Conservation (phyloP, 2,888 invertebrate genomes). For the Clepsis dumicolana region DNA sequence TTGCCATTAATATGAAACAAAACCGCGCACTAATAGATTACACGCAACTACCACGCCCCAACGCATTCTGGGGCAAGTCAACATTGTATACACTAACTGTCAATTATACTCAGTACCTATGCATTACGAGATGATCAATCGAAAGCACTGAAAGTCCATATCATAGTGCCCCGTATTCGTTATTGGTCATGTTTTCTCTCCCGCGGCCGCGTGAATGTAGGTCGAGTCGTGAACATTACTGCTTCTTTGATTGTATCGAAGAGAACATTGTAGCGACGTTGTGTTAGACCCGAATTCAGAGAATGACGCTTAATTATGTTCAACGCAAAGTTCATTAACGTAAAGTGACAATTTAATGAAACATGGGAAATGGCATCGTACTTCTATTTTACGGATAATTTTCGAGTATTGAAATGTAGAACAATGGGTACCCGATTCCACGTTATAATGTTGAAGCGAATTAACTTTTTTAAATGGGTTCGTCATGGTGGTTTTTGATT, state of each 20-base stretch:
- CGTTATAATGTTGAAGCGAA: not conserved
- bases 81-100: slow-evolving; percentile 64
- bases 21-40: slow-evolving; percentile 63
- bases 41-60: slow-evolving; percentile 64
- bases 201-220: slow-evolving; percentile 69
- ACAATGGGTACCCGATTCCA: not conserved
- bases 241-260: slow-evolving; percentile 66
- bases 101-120: slow-evolving; percentile 68
- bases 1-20: slow-evolving; percentile 69
- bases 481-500: not conserved
- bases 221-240: slow-evolving; percentile 69
- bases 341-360: slow-evolving; percentile 11
- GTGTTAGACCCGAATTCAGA: slow-evolving; percentile 50
- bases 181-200: slow-evolving; percentile 68
- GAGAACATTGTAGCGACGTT: slow-evolving; percentile 50
- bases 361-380: slow-evolving; percentile 1
- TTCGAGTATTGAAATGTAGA: not conserved
- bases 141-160: slow-evolving; percentile 67
- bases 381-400: not conserved
- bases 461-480: not conserved
- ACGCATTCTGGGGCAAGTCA: slow-evolving; percentile 71
- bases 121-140: slow-evolving; percentile 66
- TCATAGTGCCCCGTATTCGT: slow-evolving; percentile 64
- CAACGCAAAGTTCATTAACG: slow-evolving; percentile 25
- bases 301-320: slow-evolving; percentile 49